Percentiles rank a stretch among this genome's conserved stretches.
phyloP scores from a whole-genome alignment of 37 sponge, comb jelly and placozoan genomes.

The Eunapius fragilis region DNA sequence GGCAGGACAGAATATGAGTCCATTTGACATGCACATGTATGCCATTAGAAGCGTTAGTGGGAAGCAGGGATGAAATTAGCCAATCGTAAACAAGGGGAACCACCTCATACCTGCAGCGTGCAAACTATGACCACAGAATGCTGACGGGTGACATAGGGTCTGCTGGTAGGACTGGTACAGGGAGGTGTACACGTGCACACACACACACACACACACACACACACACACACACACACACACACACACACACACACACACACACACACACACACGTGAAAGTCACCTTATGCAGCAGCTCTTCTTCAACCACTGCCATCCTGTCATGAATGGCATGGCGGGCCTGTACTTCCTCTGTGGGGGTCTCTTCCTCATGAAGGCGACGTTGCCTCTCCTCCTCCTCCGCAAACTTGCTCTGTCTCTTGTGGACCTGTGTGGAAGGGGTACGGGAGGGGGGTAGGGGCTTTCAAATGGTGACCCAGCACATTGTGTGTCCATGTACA shows the following conservation, averaged over 20 bases:
- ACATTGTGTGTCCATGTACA: background rate
- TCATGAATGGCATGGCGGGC: background rate
- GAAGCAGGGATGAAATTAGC: background rate
- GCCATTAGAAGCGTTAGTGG: background rate
- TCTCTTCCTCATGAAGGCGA: slow-evolving; percentile 21
- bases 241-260: no score
- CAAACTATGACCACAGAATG: no score
- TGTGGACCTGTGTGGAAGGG: slow-evolving; percentile 27
- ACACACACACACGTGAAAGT: background rate
- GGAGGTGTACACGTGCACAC: no score
- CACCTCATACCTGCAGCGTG: background rate
- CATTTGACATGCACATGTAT: background rate
- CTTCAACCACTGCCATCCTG: background rate
- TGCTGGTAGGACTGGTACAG: no score
- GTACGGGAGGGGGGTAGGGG: background rate
- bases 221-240: no score
- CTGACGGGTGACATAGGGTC: no score
- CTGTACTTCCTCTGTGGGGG: slow-evolving; percentile 35
- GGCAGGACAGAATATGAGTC: background rate
- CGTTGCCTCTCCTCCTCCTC: slow-evolving; percentile 43
- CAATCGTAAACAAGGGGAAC: no score
- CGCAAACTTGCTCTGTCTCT: slow-evolving; percentile 14
- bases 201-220: no score
- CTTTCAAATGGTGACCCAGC: background rate
- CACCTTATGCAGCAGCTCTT: background rate